phyloP scores from a whole-genome alignment of 2,888 invertebrate species.

The Oxytorus armatus region DNA sequence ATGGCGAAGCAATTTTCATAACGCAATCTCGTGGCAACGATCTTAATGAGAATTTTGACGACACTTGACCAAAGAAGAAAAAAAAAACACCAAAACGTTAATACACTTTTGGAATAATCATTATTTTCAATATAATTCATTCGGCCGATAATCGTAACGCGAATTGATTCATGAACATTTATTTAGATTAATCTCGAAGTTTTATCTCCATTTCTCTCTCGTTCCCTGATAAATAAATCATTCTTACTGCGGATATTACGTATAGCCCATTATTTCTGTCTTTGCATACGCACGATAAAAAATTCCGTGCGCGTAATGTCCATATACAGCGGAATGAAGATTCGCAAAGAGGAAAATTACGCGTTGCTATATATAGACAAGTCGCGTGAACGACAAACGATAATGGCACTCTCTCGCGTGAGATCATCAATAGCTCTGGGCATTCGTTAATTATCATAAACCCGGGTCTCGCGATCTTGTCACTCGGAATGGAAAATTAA shows the following conservation, averaged over 20 bases:
- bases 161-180: conserved; percentile 2
- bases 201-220: background rate
- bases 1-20: background rate
- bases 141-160: background rate
- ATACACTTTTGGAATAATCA: too few species aligned
- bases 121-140: background rate
- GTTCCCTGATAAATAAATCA: conserved; percentile 19
- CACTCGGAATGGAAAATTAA: background rate
- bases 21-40: too few species aligned
- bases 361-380: background rate
- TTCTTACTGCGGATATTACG: conserved; percentile 36
- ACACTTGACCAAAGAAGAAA: too few species aligned
- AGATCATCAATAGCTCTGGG: background rate
- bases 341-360: conserved; percentile 48
- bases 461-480: conserved; percentile 11
- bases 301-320: background rate
- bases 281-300: conserved; percentile 8
- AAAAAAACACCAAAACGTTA: too few species aligned
- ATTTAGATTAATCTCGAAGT: conserved; percentile 5
- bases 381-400: conserved; percentile 16
- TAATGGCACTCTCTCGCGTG: background rate
- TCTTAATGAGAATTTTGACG: too few species aligned
- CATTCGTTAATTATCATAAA: conserved; percentile 5
- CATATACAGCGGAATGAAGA: conserved; percentile 9
- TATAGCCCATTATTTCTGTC: conserved; percentile 17